Percentiles rank a stretch among this genome's conserved stretches.
These are phyloP conservation scores for Stegastes partitus DNA, from an alignment of 2,113 vertebrate genomes.

Conservation along the genomic window DNA sequence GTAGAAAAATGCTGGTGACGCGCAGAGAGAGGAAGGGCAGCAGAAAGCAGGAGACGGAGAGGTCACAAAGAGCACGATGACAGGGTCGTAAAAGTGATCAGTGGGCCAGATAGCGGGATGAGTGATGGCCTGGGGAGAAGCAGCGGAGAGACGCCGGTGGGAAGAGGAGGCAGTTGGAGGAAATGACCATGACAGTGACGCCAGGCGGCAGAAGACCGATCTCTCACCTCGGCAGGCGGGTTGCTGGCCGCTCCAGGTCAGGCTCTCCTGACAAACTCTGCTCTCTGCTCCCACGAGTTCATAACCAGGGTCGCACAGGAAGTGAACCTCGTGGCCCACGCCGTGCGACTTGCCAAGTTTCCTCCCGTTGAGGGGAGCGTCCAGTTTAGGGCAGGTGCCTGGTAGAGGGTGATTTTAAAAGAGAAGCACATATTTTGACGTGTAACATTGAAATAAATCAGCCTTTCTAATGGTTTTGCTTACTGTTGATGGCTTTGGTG, in stretches of 20 bases:
- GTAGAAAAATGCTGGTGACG: slow-evolving; percentile 31
- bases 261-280: slow-evolving; percentile 83
- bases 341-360: slow-evolving; percentile 83
- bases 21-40: slow-evolving; percentile 42
- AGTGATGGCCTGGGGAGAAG: slow-evolving; percentile 41
- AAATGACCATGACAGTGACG: slow-evolving; percentile 4
- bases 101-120: slow-evolving; percentile 56
- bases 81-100: slow-evolving; percentile 64
- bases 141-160: slow-evolving; percentile 10
- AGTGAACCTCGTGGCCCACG: slow-evolving; percentile 88
- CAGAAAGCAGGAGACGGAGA: slow-evolving; percentile 5
- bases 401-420: background rate
- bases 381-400: slow-evolving; percentile 86
- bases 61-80: slow-evolving; percentile 64
- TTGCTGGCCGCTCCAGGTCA: slow-evolving; percentile 86
- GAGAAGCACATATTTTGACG: slow-evolving; percentile 2
- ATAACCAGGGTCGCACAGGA: slow-evolving; percentile 86
- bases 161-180: slow-evolving; percentile 9
- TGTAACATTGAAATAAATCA: background rate
- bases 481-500: slow-evolving; percentile 82
- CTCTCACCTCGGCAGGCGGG: slow-evolving; percentile 86
- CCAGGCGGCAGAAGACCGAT: background rate
- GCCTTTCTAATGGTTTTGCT: slow-evolving; percentile 5
- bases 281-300: slow-evolving; percentile 87
- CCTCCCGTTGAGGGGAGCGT: slow-evolving; percentile 80